Evolutionary conservation across 2,797 vertebrate genomes (phyloP).

Genomic region (Brachyalestes nurse): DNA sequence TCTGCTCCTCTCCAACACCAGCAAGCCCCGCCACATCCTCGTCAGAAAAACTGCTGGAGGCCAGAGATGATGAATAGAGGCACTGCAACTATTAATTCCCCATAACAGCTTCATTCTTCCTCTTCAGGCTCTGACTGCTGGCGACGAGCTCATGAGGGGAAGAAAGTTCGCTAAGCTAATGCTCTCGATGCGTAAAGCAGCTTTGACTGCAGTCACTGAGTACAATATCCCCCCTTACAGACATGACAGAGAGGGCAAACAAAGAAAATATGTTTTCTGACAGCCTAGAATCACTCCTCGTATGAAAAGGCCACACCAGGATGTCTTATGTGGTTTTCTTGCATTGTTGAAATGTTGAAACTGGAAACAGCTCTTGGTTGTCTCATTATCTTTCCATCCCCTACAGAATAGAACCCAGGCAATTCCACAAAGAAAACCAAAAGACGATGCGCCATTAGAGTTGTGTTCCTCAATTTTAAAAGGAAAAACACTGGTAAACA

Average conservation of each 20-base stretch:
- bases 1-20: slow-evolving; percentile 34
- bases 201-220: slow-evolving; percentile 48
- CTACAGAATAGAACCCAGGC: not conserved
- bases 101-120: slow-evolving; percentile 49
- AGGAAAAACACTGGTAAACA: no score
- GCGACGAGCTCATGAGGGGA: slow-evolving; percentile 40
- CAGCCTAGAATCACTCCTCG: not conserved
- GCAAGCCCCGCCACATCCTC: slow-evolving; percentile 41
- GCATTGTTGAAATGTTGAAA: slow-evolving; percentile 1
- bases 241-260: slow-evolving; percentile 28
- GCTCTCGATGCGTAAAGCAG: slow-evolving; percentile 43
- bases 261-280: slow-evolving; percentile 34
- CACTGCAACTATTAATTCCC: slow-evolving; percentile 54
- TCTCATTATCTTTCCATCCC: not conserved
- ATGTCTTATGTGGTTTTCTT: not conserved
- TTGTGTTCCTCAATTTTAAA: not conserved
- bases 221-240: slow-evolving; percentile 46
- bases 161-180: slow-evolving; percentile 38
- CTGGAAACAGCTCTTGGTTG: not conserved
- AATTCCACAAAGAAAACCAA: slow-evolving; percentile 4
- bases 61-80: slow-evolving; percentile 55
- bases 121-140: slow-evolving; percentile 51
- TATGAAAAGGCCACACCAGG: not conserved
- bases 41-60: slow-evolving; percentile 56
- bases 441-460: not conserved